phyloP scores from a whole-genome alignment of 2,888 invertebrate genomes.

The Linhomoeus sp. region DNA sequence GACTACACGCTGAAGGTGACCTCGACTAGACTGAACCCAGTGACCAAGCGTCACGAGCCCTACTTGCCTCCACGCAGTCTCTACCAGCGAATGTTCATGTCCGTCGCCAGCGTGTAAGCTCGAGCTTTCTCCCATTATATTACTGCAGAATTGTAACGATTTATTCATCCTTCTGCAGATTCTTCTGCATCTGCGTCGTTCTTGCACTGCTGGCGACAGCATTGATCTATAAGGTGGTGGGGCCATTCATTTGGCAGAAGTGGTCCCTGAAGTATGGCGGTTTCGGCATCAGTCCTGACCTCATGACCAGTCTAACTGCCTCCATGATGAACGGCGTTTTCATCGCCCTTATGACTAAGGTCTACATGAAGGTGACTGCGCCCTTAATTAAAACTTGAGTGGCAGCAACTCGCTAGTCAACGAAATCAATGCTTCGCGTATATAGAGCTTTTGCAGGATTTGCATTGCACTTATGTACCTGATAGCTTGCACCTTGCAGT shows the following conservation, averaged over 20 bases:
- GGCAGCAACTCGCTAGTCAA: too few species aligned
- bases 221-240: conserved; percentile 1
- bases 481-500: too few species aligned
- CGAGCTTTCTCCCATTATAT: too few species aligned
- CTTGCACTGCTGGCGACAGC: neutral
- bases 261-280: too few species aligned
- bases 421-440: too few species aligned
- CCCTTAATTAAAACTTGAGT: too few species aligned
- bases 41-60: conserved; percentile 68
- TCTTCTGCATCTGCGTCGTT: conserved; percentile 2
- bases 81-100: neutral
- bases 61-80: neutral
- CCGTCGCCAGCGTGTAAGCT: neutral
- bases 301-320: conserved; percentile 1
- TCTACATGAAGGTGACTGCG: conserved; percentile 4
- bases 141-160: too few species aligned
- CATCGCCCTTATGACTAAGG: conserved; percentile 3
- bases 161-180: too few species aligned
- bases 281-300: neutral
- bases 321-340: conserved; percentile 3
- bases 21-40: conserved; percentile 62
- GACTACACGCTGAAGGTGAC: conserved; percentile 30
- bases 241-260: too few species aligned
- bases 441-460: too few species aligned
- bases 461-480: too few species aligned